A percentile compares a stretch with the other conserved stretches of the same genome.
phyloP scores from a whole-genome alignment of 1,140 invertebrate species.

The Portunus trituberculatus region DNA sequence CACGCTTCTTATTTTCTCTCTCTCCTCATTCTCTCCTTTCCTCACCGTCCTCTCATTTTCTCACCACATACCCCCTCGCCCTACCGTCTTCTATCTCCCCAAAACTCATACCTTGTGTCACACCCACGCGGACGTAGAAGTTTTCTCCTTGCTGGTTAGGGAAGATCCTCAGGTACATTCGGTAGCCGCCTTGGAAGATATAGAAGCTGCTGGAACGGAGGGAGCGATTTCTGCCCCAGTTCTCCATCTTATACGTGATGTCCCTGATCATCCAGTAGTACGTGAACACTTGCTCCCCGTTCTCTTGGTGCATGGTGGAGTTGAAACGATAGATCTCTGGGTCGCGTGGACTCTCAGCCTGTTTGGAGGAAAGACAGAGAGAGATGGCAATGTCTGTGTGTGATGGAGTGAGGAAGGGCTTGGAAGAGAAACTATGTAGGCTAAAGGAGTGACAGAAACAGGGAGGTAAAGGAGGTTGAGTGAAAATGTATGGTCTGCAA shows the following conservation, averaged over 20 bases:
- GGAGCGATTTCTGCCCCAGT: slow-evolving; percentile 80
- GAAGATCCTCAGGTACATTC: slow-evolving; percentile 81
- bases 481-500: not conserved
- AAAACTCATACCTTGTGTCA: slow-evolving; percentile 79
- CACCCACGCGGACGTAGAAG: slow-evolving; percentile 81
- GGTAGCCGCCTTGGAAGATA: slow-evolving; percentile 79
- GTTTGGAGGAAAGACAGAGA: not conserved
- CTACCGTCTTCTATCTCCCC: not conserved
- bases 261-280: slow-evolving; percentile 81
- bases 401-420: not conserved
- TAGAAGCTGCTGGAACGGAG: slow-evolving; percentile 81
- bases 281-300: slow-evolving; percentile 80
- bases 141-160: slow-evolving; percentile 80
- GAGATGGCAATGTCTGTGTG: not conserved
- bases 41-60: not conserved
- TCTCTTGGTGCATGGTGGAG: slow-evolving; percentile 79
- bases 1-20: too few species aligned
- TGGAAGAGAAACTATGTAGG: too few species aligned
- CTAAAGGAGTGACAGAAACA: too few species aligned
- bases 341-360: slow-evolving; percentile 76
- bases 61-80: not conserved
- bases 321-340: slow-evolving; percentile 79
- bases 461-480: not conserved
- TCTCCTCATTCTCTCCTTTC: not conserved
- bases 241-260: slow-evolving; percentile 78